A percentile compares a stretch with the other conserved stretches of the same genome.
Conservation (phyloP, 2,113 vertebrate genomes). For the Crotophaga sulcirostris region DNA sequence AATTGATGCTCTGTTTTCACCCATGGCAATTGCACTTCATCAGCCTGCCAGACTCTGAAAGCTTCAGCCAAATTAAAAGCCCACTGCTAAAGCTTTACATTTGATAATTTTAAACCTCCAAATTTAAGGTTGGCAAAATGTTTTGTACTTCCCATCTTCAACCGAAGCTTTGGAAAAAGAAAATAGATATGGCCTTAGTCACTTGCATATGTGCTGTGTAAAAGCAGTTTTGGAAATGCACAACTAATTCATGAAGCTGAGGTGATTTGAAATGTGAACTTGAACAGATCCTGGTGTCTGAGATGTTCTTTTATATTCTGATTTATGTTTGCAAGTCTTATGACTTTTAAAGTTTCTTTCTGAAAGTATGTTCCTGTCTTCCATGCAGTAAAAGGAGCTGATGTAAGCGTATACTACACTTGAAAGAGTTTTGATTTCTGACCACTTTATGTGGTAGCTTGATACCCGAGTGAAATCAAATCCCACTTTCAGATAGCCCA, state of each 20-base stretch:
- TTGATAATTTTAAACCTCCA: constrained; percentile 48
- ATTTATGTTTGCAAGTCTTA: background rate
- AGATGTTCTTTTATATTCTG: background rate
- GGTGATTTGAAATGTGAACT: background rate
- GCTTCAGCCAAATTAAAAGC: constrained; percentile 65
- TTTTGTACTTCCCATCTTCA: constrained; percentile 26
- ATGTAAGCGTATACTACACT: background rate
- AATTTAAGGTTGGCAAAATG: constrained; percentile 46
- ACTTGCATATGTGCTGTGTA: background rate
- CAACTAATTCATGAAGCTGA: background rate
- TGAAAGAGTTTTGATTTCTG: background rate
- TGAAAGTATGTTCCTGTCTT: background rate
- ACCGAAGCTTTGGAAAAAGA: background rate
- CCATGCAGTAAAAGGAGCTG: background rate
- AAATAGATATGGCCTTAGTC: background rate
- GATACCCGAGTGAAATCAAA: background rate
- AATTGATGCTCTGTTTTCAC: constrained; percentile 72
- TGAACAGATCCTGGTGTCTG: background rate
- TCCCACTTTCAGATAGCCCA: background rate
- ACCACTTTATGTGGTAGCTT: background rate
- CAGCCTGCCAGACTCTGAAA: constrained; percentile 60
- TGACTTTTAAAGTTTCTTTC: background rate
- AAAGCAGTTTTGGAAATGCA: background rate
- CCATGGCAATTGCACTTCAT: constrained; percentile 65
- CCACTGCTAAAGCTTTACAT: constrained; percentile 45